A percentile compares a stretch with the other conserved stretches of the same genome.
phyloP scores from a whole-genome alignment of 2,113 vertebrate genomes.

The Bujurquina vittata region DNA sequence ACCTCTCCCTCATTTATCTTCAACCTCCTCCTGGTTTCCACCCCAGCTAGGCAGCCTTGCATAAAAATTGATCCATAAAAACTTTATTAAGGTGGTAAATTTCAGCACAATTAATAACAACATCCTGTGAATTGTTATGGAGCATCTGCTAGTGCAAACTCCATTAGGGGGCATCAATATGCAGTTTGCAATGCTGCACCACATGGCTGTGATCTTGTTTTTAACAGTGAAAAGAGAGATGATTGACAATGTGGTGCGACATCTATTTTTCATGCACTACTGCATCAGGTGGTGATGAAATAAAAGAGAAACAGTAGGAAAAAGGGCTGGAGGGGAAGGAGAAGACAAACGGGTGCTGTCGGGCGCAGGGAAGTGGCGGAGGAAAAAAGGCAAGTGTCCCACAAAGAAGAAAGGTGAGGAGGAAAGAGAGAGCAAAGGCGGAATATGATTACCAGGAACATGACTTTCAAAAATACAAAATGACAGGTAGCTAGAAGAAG shows the following conservation, averaged over 20 bases:
- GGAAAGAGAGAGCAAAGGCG: constrained; percentile 3
- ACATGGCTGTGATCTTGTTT: constrained; percentile 67
- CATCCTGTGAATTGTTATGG: constrained; percentile 70
- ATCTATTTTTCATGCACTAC: constrained; percentile 68
- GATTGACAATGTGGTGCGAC: constrained; percentile 71
- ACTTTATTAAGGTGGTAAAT: constrained; percentile 79
- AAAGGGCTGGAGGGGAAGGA: constrained; percentile 38
- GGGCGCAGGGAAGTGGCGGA: constrained; percentile 19
- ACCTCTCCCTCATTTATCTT: constrained; percentile 42
- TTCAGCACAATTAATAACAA: constrained; percentile 80
- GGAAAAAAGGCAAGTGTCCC: constrained; percentile 10
- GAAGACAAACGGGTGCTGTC: constrained; percentile 23
- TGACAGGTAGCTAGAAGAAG: not conserved
- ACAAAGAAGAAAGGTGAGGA: constrained; percentile 29
- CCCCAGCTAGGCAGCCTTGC: constrained; percentile 32
- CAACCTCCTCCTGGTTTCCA: constrained; percentile 19
- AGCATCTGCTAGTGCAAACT: constrained; percentile 74
- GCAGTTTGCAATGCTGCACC: constrained; percentile 31
- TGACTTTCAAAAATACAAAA: constrained; percentile 28
- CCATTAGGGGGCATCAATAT: constrained; percentile 69
- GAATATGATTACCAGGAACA: constrained; percentile 24
- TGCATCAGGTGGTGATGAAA: constrained; percentile 77
- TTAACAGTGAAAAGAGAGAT: constrained; percentile 65
- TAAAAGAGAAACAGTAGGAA: constrained; percentile 53
- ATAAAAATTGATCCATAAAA: constrained; percentile 77